These are phyloP conservation scores for Mongoloraphidia duomilia DNA, from an alignment of 2,888 invertebrate species.

Conservation along the genomic window DNA sequence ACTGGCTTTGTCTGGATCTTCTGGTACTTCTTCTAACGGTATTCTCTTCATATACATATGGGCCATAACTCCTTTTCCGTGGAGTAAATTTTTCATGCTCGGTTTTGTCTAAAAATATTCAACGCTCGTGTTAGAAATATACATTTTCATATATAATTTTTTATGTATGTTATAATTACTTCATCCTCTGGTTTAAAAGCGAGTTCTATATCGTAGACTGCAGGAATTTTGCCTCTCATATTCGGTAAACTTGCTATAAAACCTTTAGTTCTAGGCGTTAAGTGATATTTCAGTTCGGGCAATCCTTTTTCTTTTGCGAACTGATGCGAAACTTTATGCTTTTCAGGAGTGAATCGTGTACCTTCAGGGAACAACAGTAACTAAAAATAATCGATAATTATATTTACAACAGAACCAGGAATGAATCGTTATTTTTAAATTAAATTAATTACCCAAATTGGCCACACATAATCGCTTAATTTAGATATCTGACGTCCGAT, in stretches of 20 bases:
- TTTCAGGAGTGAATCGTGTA: conserved; percentile 75
- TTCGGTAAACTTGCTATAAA: conserved; percentile 75
- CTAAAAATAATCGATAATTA: conserved; percentile 34
- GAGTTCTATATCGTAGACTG: conserved; percentile 71
- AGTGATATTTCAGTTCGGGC: conserved; percentile 72
- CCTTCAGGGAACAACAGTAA: conserved; percentile 85
- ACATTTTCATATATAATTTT: background rate
- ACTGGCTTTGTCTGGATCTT: conserved; percentile 54
- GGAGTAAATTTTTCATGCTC: conserved; percentile 62
- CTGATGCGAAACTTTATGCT: conserved; percentile 74
- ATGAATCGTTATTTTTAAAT: conserved; percentile 5
- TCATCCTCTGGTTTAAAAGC: conserved; percentile 50
- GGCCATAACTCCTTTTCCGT: conserved; percentile 55
- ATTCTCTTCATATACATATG: conserved; percentile 70
- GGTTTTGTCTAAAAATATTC: conserved; percentile 40
- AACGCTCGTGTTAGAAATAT: background rate
- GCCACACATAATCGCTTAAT: conserved; percentile 78
- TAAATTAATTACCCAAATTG: conserved; percentile 57
- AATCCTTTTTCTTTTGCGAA: conserved; percentile 78
- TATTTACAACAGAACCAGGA: background rate
- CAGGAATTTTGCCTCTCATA: conserved; percentile 65
- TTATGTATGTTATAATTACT: conserved; percentile 22
- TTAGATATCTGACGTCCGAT: conserved; percentile 68
- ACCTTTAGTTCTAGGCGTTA: conserved; percentile 90
- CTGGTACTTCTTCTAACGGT: conserved; percentile 65